These are phyloP conservation scores for Hyaena hyaena DNA, from an alignment of 2,113 vertebrate genomes.

Conservation along the genomic window DNA sequence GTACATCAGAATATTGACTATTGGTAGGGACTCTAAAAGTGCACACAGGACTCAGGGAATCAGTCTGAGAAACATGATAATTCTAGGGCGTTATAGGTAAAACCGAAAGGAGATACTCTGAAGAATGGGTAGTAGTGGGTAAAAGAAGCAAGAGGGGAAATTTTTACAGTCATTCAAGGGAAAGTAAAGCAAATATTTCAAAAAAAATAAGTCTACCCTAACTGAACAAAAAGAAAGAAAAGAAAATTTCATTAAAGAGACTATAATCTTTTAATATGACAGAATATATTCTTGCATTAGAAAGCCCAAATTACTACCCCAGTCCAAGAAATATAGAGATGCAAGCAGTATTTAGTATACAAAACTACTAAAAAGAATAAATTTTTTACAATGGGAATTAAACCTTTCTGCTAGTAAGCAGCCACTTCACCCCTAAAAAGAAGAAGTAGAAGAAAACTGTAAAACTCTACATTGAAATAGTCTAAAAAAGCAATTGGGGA, in stretches of 20 bases:
- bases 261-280: neutral
- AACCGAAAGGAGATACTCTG: neutral
- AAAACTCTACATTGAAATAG: neutral
- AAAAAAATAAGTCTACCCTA: neutral
- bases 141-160: neutral
- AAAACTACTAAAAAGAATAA: neutral
- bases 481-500: neutral
- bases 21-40: neutral
- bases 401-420: neutral
- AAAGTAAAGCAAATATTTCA: neutral
- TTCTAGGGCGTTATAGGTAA: neutral
- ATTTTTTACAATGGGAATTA: neutral
- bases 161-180: neutral
- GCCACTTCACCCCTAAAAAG: accelerated
- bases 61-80: neutral
- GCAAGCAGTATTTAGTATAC: neutral
- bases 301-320: neutral
- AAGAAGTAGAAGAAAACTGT: neutral
- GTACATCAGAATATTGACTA: neutral
- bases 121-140: neutral
- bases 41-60: neutral
- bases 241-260: neutral
- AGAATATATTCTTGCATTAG: neutral
- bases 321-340: neutral
- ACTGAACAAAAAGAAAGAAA: neutral